phyloP scores from a whole-genome alignment of 1,140 invertebrate genomes.

The Anadara kagoshimensis region DNA sequence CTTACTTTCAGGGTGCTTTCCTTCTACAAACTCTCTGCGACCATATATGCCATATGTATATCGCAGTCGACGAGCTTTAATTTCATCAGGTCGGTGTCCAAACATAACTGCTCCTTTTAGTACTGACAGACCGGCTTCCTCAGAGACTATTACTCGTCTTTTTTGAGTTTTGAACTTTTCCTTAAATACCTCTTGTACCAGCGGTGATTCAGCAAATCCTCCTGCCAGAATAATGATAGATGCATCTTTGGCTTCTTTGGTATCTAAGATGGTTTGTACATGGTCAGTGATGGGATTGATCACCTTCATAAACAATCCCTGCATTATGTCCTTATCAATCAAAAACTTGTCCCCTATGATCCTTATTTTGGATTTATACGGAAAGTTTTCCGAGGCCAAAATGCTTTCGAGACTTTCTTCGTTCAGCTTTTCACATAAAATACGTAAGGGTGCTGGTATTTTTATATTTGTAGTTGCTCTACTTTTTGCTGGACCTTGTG shows the following conservation, averaged over 20 bases:
- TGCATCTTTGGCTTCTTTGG: background rate
- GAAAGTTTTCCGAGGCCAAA: background rate
- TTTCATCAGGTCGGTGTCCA: too few species aligned
- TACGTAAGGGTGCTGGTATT: too few species aligned
- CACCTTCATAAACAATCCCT: slow-evolving; percentile 16
- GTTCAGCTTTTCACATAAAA: too few species aligned
- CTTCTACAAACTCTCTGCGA: background rate
- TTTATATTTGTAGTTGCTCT: slow-evolving; percentile 12
- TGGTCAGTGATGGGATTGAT: slow-evolving; percentile 12
- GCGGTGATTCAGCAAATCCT: slow-evolving; percentile 23
- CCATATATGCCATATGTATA: slow-evolving; percentile 19
- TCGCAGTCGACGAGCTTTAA: slow-evolving; percentile 2
- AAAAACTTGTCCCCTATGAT: slow-evolving; percentile 13
- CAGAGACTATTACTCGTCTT: too few species aligned
- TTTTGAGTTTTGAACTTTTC: slow-evolving; percentile 1
- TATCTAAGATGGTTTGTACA: slow-evolving; percentile 6
- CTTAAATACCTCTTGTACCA: slow-evolving; percentile 5
- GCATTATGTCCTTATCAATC: slow-evolving; percentile 14
- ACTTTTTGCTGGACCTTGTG: background rate
- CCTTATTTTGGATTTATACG: background rate
- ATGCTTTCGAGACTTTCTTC: background rate
- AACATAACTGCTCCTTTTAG: too few species aligned
- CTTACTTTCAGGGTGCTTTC: background rate
- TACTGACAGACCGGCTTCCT: too few species aligned
- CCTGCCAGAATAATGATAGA: slow-evolving; percentile 24